Evolutionary conservation across 2,888 invertebrate genomes (phyloP).

Genomic region (Nephrotoma flavescens): DNA sequence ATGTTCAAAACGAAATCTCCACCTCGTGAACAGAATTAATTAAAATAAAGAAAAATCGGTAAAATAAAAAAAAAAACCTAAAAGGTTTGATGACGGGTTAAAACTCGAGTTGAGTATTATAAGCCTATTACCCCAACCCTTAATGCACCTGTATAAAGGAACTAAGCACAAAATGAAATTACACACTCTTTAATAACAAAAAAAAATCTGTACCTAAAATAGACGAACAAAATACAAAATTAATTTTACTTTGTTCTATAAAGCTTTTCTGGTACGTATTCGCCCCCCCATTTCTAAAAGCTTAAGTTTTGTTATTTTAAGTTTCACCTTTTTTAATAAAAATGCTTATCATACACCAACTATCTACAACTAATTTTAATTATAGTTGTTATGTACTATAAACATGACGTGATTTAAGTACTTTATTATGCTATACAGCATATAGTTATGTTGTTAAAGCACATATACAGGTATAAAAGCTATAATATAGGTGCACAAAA

Average conservation of each 20-base stretch:
- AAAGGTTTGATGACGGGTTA: not conserved
- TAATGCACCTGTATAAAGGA: not conserved
- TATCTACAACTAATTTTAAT: not conserved
- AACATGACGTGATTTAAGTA: not conserved
- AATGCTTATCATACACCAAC: not conserved
- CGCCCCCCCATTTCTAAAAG: not conserved
- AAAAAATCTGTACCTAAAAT: not conserved
- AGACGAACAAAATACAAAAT: not conserved
- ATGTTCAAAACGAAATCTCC: not conserved
- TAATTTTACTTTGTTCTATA: not conserved
- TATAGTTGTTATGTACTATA: not conserved
- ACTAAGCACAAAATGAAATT: not conserved
- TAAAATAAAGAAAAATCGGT: not conserved
- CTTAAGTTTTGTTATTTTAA: not conserved
- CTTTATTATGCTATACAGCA: not conserved
- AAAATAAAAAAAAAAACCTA: not conserved
- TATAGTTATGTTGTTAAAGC: not conserved
- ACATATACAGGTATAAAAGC: not conserved
- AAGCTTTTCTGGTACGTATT: not conserved
- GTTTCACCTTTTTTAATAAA: not conserved
- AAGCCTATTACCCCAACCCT: not conserved
- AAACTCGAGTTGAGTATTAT: not conserved
- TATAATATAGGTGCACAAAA: not conserved
- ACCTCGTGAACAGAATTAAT: not conserved
- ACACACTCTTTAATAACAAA: not conserved